Evolutionary conservation across 2,113 vertebrate species (phyloP).

Genomic region (Glareola pratincola): DNA sequence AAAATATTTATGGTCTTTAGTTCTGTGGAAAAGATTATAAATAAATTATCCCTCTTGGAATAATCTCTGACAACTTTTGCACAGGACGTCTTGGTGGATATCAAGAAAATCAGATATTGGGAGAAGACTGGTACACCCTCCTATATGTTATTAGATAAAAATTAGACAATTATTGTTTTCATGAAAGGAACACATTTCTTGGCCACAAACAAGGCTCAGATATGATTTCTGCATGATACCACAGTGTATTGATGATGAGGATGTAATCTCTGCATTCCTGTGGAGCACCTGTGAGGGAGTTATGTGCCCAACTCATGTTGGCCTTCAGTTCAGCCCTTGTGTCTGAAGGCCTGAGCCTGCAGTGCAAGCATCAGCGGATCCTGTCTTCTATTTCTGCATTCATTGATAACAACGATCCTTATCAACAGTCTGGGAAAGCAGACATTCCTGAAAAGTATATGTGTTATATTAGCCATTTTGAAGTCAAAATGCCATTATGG

Average conservation of each 20-base stretch:
- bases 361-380: not conserved
- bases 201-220: not conserved
- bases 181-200: not conserved
- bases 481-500: not conserved
- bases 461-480: not conserved
- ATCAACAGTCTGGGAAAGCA: not conserved
- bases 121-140: not conserved
- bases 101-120: not conserved
- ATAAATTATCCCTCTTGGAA: not conserved
- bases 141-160: not conserved
- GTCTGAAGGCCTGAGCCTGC: not conserved
- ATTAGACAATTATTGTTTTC: not conserved
- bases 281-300: not conserved
- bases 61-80: not conserved
- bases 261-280: not conserved
- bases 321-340: not conserved
- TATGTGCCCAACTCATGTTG: not conserved
- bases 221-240: not conserved
- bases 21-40: not conserved
- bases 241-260: rapidly evolving
- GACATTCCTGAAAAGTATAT: not conserved
- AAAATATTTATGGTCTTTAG: not conserved
- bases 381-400: not conserved
- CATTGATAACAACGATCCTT: not conserved
- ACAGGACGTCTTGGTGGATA: not conserved